Evolutionary conservation across 2,888 invertebrate genomes (phyloP).

Genomic region (Tanypteryx hageni): DNA sequence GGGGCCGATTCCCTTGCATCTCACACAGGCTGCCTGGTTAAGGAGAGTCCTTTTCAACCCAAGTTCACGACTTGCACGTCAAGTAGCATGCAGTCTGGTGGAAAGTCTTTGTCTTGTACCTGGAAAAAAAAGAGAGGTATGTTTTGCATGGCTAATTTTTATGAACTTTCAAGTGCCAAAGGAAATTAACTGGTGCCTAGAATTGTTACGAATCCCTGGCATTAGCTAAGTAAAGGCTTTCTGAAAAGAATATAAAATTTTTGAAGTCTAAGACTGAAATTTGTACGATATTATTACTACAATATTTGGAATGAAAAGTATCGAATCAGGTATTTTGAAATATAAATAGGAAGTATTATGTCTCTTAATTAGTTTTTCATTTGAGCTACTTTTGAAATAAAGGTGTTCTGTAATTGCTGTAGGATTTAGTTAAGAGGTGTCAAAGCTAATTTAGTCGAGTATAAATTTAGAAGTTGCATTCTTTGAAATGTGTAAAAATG

Average conservation of each 20-base stretch:
- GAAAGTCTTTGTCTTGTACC: constrained; percentile 77
- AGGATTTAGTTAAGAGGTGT: too few relatives aligned
- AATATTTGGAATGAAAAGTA: too few relatives aligned
- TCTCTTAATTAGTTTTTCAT: too few relatives aligned
- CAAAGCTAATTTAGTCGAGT: too few relatives aligned
- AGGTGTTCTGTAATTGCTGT: too few relatives aligned
- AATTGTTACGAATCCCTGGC: not conserved
- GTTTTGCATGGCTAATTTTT: constrained; percentile 73
- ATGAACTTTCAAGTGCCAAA: not conserved
- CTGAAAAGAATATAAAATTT: not conserved
- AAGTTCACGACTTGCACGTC: constrained; percentile 91
- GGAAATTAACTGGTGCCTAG: not conserved
- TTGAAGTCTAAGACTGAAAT: too few relatives aligned
- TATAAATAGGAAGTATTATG: too few relatives aligned
- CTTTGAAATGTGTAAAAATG: too few relatives aligned
- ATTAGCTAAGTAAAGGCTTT: not conserved
- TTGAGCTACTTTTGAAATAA: too few relatives aligned
- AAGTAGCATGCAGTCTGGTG: constrained; percentile 92
- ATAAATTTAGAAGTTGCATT: too few relatives aligned
- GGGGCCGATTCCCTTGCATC: constrained; percentile 79
- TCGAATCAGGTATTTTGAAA: too few relatives aligned
- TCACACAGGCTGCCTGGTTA: constrained; percentile 89
- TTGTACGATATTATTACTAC: too few relatives aligned
- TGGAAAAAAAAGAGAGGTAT: constrained; percentile 82
- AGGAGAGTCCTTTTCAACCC: constrained; percentile 95